Conservation (phyloP, 2,797 vertebrate species). For the Lithobates pipiens region DNA sequence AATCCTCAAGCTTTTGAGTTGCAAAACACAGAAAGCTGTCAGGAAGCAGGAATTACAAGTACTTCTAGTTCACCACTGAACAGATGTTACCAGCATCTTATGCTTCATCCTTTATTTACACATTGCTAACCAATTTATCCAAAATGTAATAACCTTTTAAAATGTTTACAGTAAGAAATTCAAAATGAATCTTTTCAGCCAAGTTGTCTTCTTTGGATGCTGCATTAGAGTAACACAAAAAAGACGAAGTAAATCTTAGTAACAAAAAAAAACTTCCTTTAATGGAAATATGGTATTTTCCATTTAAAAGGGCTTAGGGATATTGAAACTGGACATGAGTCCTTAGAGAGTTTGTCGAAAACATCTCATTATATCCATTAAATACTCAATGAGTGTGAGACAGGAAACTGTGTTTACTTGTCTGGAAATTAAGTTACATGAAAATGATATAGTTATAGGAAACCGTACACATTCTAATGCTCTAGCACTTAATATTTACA, state of each 20-base stretch:
- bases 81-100: not conserved
- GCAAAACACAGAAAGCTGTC: not conserved
- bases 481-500: not conserved
- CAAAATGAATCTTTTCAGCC: not conserved
- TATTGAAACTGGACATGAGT: not conserved
- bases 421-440: not conserved
- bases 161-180: not conserved
- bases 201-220: not conserved
- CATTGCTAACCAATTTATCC: not conserved
- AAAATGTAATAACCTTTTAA: not conserved
- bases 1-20: not conserved
- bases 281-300: not conserved
- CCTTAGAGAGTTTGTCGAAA: conserved; percentile 3
- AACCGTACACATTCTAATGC: not conserved
- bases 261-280: not conserved
- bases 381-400: conserved; percentile 2
- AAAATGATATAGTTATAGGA: not conserved
- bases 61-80: not conserved
- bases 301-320: not conserved
- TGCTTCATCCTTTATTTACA: not conserved
- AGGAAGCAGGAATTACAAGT: not conserved
- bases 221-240: not conserved
- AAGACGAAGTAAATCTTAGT: not conserved
- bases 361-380: not conserved
- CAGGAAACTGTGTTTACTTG: not conserved